phyloP scores from a whole-genome alignment of 2,797 vertebrate genomes.

The Acanthurus leucopareius region DNA sequence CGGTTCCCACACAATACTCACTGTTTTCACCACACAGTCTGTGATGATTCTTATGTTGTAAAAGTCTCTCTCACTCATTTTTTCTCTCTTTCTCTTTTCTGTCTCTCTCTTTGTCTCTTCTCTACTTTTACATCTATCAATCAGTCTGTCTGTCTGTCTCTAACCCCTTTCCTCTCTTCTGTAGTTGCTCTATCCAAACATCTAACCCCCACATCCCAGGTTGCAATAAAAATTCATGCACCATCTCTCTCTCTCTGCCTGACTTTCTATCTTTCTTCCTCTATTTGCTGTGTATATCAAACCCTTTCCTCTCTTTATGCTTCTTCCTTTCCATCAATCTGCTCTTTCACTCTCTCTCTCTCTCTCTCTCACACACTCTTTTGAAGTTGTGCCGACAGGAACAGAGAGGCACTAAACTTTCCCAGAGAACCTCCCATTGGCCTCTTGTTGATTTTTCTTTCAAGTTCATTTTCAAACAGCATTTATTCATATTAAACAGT shows the following conservation, averaged over 20 bases:
- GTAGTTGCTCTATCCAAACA: slow-evolving; percentile 41
- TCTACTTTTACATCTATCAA: neutral
- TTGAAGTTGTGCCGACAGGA: slow-evolving; percentile 87
- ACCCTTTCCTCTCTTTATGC: slow-evolving; percentile 60
- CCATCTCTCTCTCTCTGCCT: slow-evolving; percentile 34
- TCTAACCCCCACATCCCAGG: slow-evolving; percentile 35
- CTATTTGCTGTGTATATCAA: slow-evolving; percentile 44
- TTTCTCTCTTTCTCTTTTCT: slow-evolving; percentile 7
- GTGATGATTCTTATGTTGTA: slow-evolving; percentile 87
- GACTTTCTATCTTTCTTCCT: slow-evolving; percentile 33
- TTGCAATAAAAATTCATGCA: slow-evolving; percentile 88
- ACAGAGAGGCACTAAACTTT: slow-evolving; percentile 73
- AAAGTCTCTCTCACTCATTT: slow-evolving; percentile 49
- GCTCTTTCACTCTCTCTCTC: slow-evolving; percentile 44
- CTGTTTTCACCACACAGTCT: slow-evolving; percentile 89
- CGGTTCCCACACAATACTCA: slow-evolving; percentile 92
- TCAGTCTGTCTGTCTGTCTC: neutral
- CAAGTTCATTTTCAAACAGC: slow-evolving; percentile 83
- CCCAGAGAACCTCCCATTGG: slow-evolving; percentile 78
- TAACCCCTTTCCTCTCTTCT: slow-evolving; percentile 43
- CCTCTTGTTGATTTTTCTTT: slow-evolving; percentile 83
- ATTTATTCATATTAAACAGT: slow-evolving; percentile 82
- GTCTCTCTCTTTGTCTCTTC: neutral
- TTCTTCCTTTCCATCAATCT: slow-evolving; percentile 57
- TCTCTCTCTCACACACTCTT: slow-evolving; percentile 52